Base-by-base conservation (phyloP, 1,140 invertebrate genomes). In the Drosophila gunungcola region DNA sequence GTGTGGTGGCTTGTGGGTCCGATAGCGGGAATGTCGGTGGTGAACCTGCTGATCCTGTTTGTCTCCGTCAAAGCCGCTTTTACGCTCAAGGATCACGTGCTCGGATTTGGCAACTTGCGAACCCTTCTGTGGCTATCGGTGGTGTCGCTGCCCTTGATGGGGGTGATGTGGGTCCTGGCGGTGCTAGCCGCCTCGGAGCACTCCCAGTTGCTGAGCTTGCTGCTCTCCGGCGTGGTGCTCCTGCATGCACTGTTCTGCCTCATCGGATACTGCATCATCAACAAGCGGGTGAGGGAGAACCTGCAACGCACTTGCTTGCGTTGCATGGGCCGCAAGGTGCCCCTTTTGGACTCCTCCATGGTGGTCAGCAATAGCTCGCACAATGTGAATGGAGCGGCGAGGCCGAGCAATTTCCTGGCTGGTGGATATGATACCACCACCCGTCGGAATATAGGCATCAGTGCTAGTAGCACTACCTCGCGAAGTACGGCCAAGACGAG, bases 391-490 rank as follows among this genome's bases (percentile, higher is more conserved):
- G 94, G 94, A 11, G 94, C 95, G 41, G 94, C 93, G 39, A 91
- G 94, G 60, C 88, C 90, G 1, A 91, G 60, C 32, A 92, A 89
- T 36, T 92, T 92, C 57, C 69, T 92, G 5, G 80, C 88, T 0
- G 78, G 90, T 11, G 90, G 72, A 25, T 92, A 91, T 57, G 92
- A 92, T 11, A 93, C 94, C 16, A 64, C 94, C 11, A 53, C 95
- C 2, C 93, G 96, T 70, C 93, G 97, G 49, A 98, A 98, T 88
- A 96, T 98, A 69, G 98, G 98, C 25, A 98, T 99, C 65, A 98
- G 98, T n/a, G 98, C 97, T 1, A 98, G 97, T 0, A 98, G 97
- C 60, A 98, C 98, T 1, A 99, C 98, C 2, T 98, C 97, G 12
- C 94, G 97, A 56, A 98, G 97, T 38, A 99, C 98, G 4, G 98